phyloP scores from a whole-genome alignment of 1,140 invertebrate genomes.

The Trinorchestia longiramus region DNA sequence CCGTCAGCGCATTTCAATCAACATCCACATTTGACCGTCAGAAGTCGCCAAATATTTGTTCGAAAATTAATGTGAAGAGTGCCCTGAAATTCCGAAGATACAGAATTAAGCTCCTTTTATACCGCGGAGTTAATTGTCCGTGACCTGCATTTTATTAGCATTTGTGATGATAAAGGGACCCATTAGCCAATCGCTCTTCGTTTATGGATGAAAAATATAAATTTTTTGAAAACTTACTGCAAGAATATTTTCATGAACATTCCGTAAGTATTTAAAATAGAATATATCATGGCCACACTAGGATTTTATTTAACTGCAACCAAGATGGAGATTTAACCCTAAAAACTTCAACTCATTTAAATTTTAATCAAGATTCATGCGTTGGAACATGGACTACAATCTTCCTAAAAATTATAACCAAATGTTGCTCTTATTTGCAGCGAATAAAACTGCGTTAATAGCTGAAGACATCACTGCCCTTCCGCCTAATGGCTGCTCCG shows the following conservation, averaged over 20 bases:
- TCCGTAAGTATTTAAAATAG: background rate
- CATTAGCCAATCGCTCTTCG: background rate
- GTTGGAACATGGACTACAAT: background rate
- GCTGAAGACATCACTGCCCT: background rate
- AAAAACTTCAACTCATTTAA: background rate
- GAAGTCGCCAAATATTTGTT: background rate
- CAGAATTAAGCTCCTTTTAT: background rate
- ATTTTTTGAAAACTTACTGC: background rate
- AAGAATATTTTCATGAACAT: background rate
- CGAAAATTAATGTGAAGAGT: background rate
- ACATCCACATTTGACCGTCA: background rate
- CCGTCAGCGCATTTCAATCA: background rate
- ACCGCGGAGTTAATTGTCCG: background rate
- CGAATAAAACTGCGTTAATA: background rate
- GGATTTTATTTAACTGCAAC: background rate
- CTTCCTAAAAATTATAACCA: background rate
- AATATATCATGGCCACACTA: background rate
- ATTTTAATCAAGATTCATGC: background rate
- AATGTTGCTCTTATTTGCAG: background rate
- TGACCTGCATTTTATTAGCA: background rate
- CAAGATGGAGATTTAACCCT: background rate
- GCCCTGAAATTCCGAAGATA: background rate
- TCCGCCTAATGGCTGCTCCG: background rate
- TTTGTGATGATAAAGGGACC: background rate
- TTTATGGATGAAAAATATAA: background rate